Evolutionary conservation across 2,888 invertebrate species (phyloP), one percentile per base, ranked within the genome.

Genomic region (Merodon equestris): DNA sequence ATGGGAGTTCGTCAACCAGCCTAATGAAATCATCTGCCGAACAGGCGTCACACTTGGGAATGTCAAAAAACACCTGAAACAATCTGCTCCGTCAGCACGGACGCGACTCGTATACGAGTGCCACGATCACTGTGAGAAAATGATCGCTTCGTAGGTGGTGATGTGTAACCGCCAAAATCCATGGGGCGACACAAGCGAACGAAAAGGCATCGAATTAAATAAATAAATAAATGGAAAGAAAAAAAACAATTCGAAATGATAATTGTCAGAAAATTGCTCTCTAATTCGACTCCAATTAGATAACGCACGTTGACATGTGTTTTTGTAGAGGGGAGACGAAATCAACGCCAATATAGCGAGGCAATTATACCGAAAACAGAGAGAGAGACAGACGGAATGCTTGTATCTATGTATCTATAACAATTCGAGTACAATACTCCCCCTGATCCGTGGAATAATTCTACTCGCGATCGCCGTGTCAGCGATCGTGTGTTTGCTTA

Each of bases 241-340:
- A 53, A 66, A 56, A 50, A 45, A 51, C 58, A 50, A 72, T 15
- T n/a, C n/a, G 13, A 45, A 74, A 70, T 48, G 50, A 64, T 70
- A 79, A 72, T 74, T 74, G 74, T 74, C 60, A 73, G 68, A 74
- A 79, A 73, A 74, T 79, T 79, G 64, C 53, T 74, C 48, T 74
- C 64, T 66, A 79, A 79, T 74, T 79, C 58, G 68, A 74, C 64
- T 74, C 48, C 74, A 74, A 79, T 79, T 79, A 74, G 58, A 73
- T 68, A 68, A 57, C 50, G 67, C 57, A 68, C 67, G 17, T 40
- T 58, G 54, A 74, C 58, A 74, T 60, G 50, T 74, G 45, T 73
- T 76, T 67, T 27, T 27, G 44, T 53, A 53, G 34, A 13, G 36
- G n/a, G n/a, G 2, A 57, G 17, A 34, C 34, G 13, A 27, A 27